Percentiles rank a stretch among this genome's conserved stretches.
Conservation (phyloP, 2,888 invertebrate genomes). For the Eilema griseolum region DNA sequence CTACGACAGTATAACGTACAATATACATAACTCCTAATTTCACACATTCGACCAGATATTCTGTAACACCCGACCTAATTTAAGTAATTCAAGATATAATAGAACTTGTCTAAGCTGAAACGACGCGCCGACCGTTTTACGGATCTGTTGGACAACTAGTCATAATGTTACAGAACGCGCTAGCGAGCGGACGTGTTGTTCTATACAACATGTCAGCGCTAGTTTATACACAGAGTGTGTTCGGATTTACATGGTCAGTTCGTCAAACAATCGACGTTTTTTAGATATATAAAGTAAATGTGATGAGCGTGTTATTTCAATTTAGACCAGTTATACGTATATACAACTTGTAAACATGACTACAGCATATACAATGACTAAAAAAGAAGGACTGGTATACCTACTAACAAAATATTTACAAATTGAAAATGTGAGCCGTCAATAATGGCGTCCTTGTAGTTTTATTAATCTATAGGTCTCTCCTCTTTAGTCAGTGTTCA, state of each 20-base stretch:
- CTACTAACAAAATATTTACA: not conserved
- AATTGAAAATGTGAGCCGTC: not conserved
- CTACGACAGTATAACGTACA: not conserved
- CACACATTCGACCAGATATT: not conserved
- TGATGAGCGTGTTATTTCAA: no score
- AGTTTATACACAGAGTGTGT: no score
- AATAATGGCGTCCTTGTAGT: not conserved
- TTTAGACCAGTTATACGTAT: not conserved
- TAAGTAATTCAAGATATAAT: not conserved
- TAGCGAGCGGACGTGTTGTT: no score
- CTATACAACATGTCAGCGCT: no score
- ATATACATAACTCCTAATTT: not conserved
- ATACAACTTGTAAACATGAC: not conserved
- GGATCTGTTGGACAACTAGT: no score
- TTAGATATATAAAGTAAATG: no score
- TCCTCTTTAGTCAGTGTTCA: not conserved
- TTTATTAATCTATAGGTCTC: not conserved
- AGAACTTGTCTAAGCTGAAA: no score
- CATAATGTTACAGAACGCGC: no score
- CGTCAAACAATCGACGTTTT: no score
- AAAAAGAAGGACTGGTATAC: not conserved
- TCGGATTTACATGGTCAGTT: no score
- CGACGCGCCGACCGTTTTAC: no score
- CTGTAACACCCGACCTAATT: not conserved
- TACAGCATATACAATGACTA: not conserved